Conservation (phyloP, 2,113 vertebrate genomes). For the Setophaga kirtlandii region DNA sequence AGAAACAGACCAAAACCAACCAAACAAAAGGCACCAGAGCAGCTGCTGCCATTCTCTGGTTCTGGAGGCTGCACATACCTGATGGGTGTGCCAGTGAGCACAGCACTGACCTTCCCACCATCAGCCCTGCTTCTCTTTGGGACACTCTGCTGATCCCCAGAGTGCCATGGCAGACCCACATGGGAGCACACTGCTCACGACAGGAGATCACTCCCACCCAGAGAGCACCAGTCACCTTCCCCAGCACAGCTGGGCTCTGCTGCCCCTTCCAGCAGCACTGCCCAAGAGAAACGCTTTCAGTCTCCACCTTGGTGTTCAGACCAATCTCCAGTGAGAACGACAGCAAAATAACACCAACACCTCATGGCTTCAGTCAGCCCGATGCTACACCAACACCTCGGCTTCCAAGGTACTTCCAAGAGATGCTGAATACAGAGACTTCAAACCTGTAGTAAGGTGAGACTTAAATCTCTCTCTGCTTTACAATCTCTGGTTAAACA, state of each 20-base stretch:
- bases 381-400: background rate
- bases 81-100: accelerated
- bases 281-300: background rate
- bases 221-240: background rate
- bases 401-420: background rate
- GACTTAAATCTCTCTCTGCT: background rate
- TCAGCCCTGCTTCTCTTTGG: background rate
- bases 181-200: background rate
- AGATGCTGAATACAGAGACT: background rate
- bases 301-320: background rate
- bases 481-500: background rate
- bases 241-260: background rate
- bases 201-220: accelerated
- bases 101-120: background rate
- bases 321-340: background rate
- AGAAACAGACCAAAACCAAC: background rate
- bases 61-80: background rate
- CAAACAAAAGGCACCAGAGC: background rate
- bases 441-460: background rate
- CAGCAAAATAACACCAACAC: background rate
- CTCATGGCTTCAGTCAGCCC: accelerated
- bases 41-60: background rate
- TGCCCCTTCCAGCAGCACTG: background rate
- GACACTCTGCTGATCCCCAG: accelerated
- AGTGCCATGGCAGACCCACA: accelerated